These are phyloP conservation scores for Clytia hemisphaerica DNA, from an alignment of 30 jellyfish, hydroid and myxozoan species.

Conservation along the genomic window DNA sequence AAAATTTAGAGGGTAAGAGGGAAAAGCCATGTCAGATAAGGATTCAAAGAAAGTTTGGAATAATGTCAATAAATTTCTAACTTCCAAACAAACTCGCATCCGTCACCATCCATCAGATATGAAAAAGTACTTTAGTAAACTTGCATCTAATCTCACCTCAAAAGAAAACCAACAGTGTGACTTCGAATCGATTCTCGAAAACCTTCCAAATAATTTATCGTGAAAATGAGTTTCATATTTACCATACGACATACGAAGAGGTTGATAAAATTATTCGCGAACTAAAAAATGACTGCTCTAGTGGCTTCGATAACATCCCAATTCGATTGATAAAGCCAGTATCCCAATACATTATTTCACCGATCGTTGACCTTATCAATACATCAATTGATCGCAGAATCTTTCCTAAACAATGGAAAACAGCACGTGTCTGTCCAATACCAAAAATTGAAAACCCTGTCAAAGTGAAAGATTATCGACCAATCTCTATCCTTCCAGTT, in stretches of 20 bases:
- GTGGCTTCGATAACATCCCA: slow-evolving; percentile 2
- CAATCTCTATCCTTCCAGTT: background rate
- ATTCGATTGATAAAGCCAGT: background rate
- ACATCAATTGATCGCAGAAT: background rate
- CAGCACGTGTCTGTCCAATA: slow-evolving; percentile 1
- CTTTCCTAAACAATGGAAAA: slow-evolving; percentile 1
- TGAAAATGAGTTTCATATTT: background rate
- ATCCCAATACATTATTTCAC: background rate
- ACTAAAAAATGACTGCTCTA: background rate
- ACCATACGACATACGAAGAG: background rate
- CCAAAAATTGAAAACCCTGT: background rate
- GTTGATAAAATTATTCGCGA: background rate
- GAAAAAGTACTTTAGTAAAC: slow-evolving; percentile 5
- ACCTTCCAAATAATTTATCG: background rate
- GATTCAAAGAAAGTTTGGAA: background rate
- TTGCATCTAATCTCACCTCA: background rate
- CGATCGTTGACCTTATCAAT: background rate
- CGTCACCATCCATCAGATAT: slow-evolving; percentile 19
- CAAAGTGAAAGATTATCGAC: background rate
- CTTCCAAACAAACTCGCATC: background rate
- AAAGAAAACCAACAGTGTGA: slow-evolving; percentile 12
- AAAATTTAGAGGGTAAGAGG: too few relatives aligned
- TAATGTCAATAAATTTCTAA: background rate
- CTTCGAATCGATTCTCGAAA: background rate
- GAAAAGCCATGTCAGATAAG: background rate